Conservation (phyloP, 2,113 vertebrate genomes). For the Rutilus rutilus region DNA sequence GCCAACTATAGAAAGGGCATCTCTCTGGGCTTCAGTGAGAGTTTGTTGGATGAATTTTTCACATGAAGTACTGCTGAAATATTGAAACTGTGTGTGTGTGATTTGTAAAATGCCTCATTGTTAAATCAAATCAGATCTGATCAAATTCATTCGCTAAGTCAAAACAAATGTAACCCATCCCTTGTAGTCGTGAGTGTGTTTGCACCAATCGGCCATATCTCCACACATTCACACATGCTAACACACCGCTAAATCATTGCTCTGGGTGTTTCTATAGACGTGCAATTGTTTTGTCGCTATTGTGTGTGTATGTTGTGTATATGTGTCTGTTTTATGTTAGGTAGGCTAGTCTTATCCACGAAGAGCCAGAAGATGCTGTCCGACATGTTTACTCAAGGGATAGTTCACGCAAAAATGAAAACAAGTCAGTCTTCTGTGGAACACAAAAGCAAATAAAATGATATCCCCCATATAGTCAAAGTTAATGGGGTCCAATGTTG, state of each 20-base stretch:
- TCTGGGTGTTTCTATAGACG: constrained; percentile 42
- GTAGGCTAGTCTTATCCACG: background rate
- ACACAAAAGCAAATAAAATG: background rate
- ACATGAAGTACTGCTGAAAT: constrained; percentile 8
- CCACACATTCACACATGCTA: constrained; percentile 26
- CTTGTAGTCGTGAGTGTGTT: constrained; percentile 30
- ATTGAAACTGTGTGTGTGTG: background rate
- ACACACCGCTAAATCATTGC: constrained; percentile 52
- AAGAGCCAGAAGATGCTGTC: background rate
- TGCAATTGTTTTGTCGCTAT: constrained; percentile 45
- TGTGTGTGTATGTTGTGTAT: constrained; percentile 32
- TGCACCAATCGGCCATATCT: constrained; percentile 50
- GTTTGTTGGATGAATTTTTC: constrained; percentile 20
- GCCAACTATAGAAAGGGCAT: constrained; percentile 30
- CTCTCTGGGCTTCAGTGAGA: constrained; percentile 50
- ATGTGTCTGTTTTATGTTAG: background rate
- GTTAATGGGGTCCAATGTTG: background rate
- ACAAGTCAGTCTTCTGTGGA: background rate
- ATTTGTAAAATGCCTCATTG: constrained; percentile 1
- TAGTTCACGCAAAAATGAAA: background rate
- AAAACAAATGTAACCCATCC: background rate
- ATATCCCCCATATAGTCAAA: background rate
- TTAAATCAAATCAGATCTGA: constrained; percentile 17
- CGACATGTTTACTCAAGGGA: background rate
- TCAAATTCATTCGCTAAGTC: constrained; percentile 15